A percentile compares a stretch with the other conserved stretches of the same genome.
Evolutionary conservation across 2,797 vertebrate species (phyloP).

Genomic region (Chaetodon trifasciatus): DNA sequence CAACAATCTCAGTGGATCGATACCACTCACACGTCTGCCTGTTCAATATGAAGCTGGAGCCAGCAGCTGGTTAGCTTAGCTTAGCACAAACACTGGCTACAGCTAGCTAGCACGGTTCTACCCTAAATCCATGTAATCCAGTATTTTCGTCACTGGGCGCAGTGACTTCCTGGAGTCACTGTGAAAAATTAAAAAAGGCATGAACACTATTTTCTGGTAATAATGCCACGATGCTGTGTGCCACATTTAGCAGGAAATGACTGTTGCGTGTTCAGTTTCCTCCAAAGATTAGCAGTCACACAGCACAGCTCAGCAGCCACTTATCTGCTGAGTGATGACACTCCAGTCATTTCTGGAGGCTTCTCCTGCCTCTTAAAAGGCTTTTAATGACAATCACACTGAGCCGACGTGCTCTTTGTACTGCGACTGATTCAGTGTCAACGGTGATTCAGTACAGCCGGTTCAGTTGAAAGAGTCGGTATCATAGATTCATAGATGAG

Average conservation of each 20-base stretch:
- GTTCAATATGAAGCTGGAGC: neutral
- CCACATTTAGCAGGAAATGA: too few species aligned
- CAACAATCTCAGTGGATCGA: slow-evolving; percentile 7
- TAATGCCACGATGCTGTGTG: too few species aligned
- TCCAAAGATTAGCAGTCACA: too few species aligned
- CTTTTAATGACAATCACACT: neutral
- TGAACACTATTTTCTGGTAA: neutral
- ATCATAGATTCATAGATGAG: too few species aligned
- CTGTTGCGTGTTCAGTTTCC: too few species aligned
- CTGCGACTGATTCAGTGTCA: neutral
- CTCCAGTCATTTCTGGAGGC: neutral
- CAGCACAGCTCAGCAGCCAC: neutral
- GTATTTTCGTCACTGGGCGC: too few species aligned
- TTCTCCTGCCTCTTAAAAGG: neutral
- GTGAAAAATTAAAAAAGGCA: neutral
- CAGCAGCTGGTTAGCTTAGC: slow-evolving; percentile 1
- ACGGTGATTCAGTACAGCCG: neutral
- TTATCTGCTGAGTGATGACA: too few species aligned
- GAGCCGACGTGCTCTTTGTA: neutral
- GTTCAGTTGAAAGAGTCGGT: too few species aligned
- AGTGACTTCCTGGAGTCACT: neutral
- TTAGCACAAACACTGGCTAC: slow-evolving; percentile 3
- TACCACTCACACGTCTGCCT: neutral
- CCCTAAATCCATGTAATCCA: neutral
- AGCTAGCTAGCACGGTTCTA: too few species aligned